These are phyloP conservation scores for Chamaea fasciata DNA, from an alignment of 2,113 vertebrate genomes.

Conservation along the genomic window DNA sequence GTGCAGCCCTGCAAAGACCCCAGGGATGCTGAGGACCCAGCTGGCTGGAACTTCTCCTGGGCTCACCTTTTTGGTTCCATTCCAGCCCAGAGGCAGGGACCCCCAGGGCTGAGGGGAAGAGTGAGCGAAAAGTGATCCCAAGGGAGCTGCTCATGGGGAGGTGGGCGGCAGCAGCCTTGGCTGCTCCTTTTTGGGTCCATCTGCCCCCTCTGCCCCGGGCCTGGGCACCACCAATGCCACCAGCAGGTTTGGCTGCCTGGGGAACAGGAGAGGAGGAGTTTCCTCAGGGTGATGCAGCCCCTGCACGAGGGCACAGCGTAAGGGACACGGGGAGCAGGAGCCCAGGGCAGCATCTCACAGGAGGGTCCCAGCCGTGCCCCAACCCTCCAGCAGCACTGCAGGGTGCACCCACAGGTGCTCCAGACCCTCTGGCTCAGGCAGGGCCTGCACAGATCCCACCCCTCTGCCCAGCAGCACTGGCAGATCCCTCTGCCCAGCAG, in stretches of 20 bases:
- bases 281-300: neutral
- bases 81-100: neutral
- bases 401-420: neutral
- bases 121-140: neutral
- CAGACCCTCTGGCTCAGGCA: neutral
- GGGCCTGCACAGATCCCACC: neutral
- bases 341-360: neutral
- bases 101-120: neutral
- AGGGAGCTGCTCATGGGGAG: rapidly evolving
- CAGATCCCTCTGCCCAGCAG: neutral
- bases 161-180: neutral
- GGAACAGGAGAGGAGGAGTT: neutral
- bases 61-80: neutral
- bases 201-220: neutral
- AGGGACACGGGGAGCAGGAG: rapidly evolving
- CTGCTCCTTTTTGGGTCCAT: neutral
- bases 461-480: neutral
- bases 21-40: neutral
- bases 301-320: rapidly evolving
- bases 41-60: neutral
- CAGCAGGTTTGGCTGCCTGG: neutral
- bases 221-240: neutral
- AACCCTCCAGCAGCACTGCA: neutral
- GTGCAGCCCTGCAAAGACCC: neutral
- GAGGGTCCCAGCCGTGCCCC: neutral